A percentile compares a stretch with the other conserved stretches of the same genome.
Evolutionary conservation across 2,113 vertebrate genomes (phyloP).

Genomic region (Oncorhynchus nerka): DNA sequence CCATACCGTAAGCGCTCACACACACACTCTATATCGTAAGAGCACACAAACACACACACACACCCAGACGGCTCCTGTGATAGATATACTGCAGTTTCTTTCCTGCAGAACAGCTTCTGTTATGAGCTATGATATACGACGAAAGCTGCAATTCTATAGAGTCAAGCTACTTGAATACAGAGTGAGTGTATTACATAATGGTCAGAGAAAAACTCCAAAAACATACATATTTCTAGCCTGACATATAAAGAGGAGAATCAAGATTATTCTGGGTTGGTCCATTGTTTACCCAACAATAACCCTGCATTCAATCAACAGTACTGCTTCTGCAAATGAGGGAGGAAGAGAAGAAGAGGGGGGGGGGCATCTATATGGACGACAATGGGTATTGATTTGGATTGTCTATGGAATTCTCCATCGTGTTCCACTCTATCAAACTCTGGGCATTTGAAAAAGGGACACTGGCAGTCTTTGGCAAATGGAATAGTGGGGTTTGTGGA

Average conservation of each 20-base stretch:
- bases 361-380: conserved; percentile 41
- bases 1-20: conserved; percentile 6
- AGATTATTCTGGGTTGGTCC: conserved; percentile 55
- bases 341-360: not conserved
- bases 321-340: conserved; percentile 33
- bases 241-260: conserved; percentile 42
- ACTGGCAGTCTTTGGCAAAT: conserved; percentile 44
- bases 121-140: conserved; percentile 49
- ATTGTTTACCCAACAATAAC: conserved; percentile 73
- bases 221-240: conserved; percentile 22
- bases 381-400: conserved; percentile 66
- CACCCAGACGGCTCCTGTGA: conserved; percentile 19
- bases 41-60: not conserved
- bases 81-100: conserved; percentile 61
- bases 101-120: conserved; percentile 53
- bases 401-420: conserved; percentile 52
- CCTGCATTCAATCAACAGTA: conserved; percentile 62
- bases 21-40: not conserved
- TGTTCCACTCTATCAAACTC: conserved; percentile 68
- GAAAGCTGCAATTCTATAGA: conserved; percentile 48
- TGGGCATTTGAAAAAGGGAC: conserved; percentile 71
- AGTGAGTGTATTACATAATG: conserved; percentile 21
- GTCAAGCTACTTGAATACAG: not conserved
- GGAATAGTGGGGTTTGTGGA: conserved; percentile 51
- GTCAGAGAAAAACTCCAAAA: not conserved